Evolutionary conservation across 2,888 invertebrate species (phyloP).

Genomic region (Monoplex corrugatus): DNA sequence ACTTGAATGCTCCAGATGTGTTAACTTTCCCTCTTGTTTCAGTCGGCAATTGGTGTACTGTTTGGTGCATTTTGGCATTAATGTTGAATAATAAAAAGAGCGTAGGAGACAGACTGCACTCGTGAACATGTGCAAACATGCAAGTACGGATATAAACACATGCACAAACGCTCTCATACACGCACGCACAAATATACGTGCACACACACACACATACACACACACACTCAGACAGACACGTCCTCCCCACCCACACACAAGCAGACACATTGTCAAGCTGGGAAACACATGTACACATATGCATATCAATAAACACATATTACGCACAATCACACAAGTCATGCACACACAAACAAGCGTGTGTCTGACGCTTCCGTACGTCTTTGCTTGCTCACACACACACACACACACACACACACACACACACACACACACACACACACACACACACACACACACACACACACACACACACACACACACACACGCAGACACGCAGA

Average conservation of each 20-base stretch:
- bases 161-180: background rate
- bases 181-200: background rate
- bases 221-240: background rate
- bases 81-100: too few relatives aligned
- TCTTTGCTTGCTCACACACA: background rate
- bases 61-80: too few relatives aligned
- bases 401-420: constrained; percentile 31
- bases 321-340: background rate
- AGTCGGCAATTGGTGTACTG: too few relatives aligned
- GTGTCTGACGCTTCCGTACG: too few relatives aligned
- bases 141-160: too few relatives aligned
- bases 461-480: background rate
- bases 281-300: too few relatives aligned
- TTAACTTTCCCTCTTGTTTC: too few relatives aligned
- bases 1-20: too few relatives aligned
- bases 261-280: background rate
- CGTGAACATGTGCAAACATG: too few relatives aligned
- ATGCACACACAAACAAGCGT: background rate
- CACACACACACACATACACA: constrained; percentile 18
- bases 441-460: background rate
- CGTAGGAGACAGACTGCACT: too few relatives aligned
- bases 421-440: constrained; percentile 6
- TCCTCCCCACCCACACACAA: background rate
- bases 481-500: too few relatives aligned
- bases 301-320: too few relatives aligned